These are phyloP conservation scores for Acleris sparsana DNA, from an alignment of 2,888 invertebrate species.

Conservation along the genomic window DNA sequence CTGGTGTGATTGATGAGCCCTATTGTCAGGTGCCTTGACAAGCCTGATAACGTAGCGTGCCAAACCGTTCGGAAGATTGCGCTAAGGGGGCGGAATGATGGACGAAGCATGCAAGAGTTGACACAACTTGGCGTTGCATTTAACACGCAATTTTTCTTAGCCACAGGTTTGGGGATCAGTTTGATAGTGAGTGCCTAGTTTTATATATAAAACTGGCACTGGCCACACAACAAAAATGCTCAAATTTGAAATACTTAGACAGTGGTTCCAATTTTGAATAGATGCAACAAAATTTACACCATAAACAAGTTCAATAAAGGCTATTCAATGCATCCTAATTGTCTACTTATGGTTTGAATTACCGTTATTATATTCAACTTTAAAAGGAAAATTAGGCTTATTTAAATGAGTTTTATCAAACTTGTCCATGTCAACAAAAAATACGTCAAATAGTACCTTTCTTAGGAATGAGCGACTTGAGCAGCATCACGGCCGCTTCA, in stretches of 20 bases:
- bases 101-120: slow-evolving; percentile 39
- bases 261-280: slow-evolving; percentile 3
- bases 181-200: slow-evolving; percentile 12
- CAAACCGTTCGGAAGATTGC: slow-evolving; percentile 70
- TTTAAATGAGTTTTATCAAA: slow-evolving; percentile 26
- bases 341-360: too few species aligned
- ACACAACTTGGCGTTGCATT: slow-evolving; percentile 31
- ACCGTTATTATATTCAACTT: too few species aligned
- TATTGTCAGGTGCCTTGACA: slow-evolving; percentile 71
- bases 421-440: slow-evolving; percentile 42
- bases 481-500: slow-evolving; percentile 97
- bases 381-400: not conserved
- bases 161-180: slow-evolving; percentile 9
- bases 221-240: slow-evolving; percentile 15
- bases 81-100: slow-evolving; percentile 55
- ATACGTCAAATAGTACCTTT: slow-evolving; percentile 90
- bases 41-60: slow-evolving; percentile 65
- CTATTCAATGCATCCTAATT: not conserved
- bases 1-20: slow-evolving; percentile 75
- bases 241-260: not conserved
- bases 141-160: slow-evolving; percentile 22
- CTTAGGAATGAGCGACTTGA: slow-evolving; percentile 98
- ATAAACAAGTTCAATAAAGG: slow-evolving; percentile 16
- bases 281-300: slow-evolving; percentile 1
- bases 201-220: slow-evolving; percentile 13